Evolutionary conservation across 2,888 invertebrate genomes (phyloP).

Genomic region (Megastigmus dorsalis): DNA sequence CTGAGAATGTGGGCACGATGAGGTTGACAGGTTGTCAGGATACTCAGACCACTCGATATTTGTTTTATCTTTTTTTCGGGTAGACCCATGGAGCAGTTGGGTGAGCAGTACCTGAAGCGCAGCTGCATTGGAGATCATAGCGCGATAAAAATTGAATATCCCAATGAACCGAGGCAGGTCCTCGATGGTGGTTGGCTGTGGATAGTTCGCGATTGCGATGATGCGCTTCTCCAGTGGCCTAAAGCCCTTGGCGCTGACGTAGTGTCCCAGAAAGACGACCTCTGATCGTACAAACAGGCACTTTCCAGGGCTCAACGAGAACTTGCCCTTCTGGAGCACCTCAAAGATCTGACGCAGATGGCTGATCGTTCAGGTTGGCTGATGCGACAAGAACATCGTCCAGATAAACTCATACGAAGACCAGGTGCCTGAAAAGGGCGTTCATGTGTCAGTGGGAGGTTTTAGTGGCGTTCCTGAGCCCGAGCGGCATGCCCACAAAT

Average conservation of each 20-base stretch:
- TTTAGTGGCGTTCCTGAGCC: too few relatives aligned
- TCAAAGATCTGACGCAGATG: background rate
- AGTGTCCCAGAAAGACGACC: constrained; percentile 1
- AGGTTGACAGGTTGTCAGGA: too few relatives aligned
- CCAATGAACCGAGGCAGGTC: constrained; percentile 1
- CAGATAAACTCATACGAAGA: constrained; percentile 40
- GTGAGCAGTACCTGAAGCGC: background rate
- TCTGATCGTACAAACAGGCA: background rate
- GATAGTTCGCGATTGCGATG: background rate
- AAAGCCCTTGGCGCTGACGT: background rate
- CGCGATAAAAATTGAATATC: background rate
- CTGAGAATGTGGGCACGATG: too few relatives aligned
- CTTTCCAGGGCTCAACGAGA: constrained; percentile 3
- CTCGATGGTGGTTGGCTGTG: background rate
- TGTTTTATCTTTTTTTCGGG: too few relatives aligned
- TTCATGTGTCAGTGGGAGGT: too few relatives aligned
- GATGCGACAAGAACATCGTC: constrained; percentile 23
- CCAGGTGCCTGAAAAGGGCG: background rate
- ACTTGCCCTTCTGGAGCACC: background rate
- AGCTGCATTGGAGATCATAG: background rate
- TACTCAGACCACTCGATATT: too few relatives aligned
- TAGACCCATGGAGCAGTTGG: background rate
- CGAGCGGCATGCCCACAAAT: too few relatives aligned
- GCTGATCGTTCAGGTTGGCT: background rate
- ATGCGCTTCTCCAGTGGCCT: background rate